Conservation (phyloP, 2,797 vertebrate genomes). For the Amphiprion clarkii region DNA sequence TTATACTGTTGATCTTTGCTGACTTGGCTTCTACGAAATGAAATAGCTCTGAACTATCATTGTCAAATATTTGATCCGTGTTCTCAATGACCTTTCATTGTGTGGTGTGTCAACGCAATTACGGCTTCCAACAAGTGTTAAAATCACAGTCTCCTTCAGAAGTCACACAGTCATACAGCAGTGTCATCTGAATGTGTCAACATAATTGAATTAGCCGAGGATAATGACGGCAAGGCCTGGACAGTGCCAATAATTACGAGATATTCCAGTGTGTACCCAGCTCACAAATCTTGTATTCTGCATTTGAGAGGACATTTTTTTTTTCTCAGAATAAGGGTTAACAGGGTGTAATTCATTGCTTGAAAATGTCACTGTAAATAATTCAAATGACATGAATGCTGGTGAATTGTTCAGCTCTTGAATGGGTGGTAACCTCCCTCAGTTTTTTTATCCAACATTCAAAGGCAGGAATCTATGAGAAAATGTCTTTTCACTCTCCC, state of each 20-base stretch:
- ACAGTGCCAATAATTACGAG: constrained; percentile 44
- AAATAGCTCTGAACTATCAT: constrained; percentile 30
- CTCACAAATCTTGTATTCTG: constrained; percentile 5
- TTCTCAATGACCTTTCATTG: constrained; percentile 51
- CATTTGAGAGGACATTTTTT: background rate
- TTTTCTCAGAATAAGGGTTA: background rate
- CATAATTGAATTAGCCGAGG: constrained; percentile 61
- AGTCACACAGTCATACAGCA: constrained; percentile 52
- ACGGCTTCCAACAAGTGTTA: constrained; percentile 48
- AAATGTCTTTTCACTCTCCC: constrained; percentile 40
- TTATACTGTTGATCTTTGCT: background rate
- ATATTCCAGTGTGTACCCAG: constrained; percentile 20
- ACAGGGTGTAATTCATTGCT: constrained; percentile 18
- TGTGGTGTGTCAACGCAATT: constrained; percentile 50
- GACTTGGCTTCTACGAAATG: constrained; percentile 1
- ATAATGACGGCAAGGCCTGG: constrained; percentile 43
- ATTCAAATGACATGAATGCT: constrained; percentile 27
- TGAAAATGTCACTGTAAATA: constrained; percentile 58
- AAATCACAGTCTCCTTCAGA: constrained; percentile 62
- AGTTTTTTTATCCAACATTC: constrained; percentile 11
- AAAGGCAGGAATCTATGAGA: constrained; percentile 24
- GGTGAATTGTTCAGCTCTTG: constrained; percentile 14
- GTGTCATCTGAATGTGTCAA: constrained; percentile 43
- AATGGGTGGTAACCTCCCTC: constrained; percentile 27
- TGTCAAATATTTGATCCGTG: constrained; percentile 60